These are phyloP conservation scores for Alentia gelatinosa DNA, from an alignment of 2,888 invertebrate species.

Conservation along the genomic window DNA sequence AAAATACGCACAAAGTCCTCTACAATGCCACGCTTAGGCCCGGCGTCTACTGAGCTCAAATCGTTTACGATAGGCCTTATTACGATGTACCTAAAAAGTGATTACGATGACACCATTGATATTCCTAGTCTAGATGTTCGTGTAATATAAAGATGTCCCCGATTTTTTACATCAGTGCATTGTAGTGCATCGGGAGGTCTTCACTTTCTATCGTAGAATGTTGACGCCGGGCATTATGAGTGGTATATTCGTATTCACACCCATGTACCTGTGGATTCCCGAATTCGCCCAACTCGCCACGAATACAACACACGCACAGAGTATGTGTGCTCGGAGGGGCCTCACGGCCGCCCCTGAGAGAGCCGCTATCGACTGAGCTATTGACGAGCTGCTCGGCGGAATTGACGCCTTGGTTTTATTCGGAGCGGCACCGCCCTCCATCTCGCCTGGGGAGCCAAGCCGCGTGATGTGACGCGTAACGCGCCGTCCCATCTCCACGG, in stretches of 20 bases:
- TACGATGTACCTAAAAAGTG: no score
- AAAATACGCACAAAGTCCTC: neutral
- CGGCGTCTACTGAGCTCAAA: no score
- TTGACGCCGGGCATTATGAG: no score
- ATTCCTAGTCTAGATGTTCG: no score
- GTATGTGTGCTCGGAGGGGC: no score
- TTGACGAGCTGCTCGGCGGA: neutral
- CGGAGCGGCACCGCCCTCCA: neutral
- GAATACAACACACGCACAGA: neutral
- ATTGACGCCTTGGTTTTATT: neutral
- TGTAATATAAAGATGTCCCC: no score
- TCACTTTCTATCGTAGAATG: neutral
- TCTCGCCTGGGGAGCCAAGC: neutral
- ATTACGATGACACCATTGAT: no score
- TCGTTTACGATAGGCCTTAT: no score
- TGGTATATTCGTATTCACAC: neutral
- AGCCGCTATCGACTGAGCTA: neutral
- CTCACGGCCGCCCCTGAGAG: neutral
- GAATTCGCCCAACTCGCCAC: neutral
- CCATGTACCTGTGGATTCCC: neutral
- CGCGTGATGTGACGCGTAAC: neutral
- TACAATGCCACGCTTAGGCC: no score
- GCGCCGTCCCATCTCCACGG: neutral
- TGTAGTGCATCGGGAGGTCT: neutral
- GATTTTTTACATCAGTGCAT: no score